Conservation (phyloP, 2,797 vertebrate genomes). For the Coregonus suidteri region DNA sequence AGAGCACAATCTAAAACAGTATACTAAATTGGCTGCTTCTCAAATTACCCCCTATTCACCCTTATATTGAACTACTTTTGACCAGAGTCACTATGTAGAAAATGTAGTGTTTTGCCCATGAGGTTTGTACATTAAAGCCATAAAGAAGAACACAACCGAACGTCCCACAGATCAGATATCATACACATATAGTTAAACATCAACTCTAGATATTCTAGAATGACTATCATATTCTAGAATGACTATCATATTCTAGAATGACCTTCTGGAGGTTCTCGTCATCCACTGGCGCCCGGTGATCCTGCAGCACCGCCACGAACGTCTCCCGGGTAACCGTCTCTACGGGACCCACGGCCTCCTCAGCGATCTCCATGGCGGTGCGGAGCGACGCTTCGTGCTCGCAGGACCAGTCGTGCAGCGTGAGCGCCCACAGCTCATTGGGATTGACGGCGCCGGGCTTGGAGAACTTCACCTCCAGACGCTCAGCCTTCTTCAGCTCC, state of each 20-base stretch:
- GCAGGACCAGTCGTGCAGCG: constrained; percentile 88
- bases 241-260: constrained; percentile 33
- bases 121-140: too few species aligned
- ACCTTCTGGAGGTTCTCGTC: constrained; percentile 64
- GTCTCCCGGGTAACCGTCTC: constrained; percentile 67
- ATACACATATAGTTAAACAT: too few species aligned
- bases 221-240: too few species aligned
- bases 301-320: constrained; percentile 76
- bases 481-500: constrained; percentile 82
- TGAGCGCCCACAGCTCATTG: constrained; percentile 78
- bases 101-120: too few species aligned
- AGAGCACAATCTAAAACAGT: background rate
- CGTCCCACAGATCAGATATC: too few species aligned
- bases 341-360: rapidly evolving
- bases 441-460: constrained; percentile 60
- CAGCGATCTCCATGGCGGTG: constrained; percentile 57
- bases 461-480: constrained; percentile 64
- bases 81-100: too few species aligned
- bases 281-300: constrained; percentile 66
- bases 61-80: too few species aligned
- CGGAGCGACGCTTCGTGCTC: constrained; percentile 76
- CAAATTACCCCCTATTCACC: background rate
- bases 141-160: too few species aligned
- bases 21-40: background rate
- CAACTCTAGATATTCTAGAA: too few species aligned